Evolutionary conservation across 2,797 vertebrate species (phyloP).

Genomic region (Pangasius djambal): DNA sequence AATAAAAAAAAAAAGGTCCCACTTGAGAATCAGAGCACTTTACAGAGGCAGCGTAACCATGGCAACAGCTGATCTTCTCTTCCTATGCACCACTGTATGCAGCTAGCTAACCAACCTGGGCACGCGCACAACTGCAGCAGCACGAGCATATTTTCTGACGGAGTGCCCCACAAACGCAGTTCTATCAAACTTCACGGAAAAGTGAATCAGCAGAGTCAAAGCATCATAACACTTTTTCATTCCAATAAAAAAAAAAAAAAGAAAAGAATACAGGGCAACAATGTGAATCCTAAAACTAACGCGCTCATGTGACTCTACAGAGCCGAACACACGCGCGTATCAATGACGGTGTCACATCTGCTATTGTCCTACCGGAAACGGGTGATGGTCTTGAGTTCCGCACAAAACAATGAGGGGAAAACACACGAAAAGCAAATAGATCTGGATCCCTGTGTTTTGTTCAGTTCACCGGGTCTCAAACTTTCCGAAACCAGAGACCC

Average conservation of each 20-base stretch:
- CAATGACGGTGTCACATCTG: neutral
- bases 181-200: constrained; percentile 27
- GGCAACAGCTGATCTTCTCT: neutral
- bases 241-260: neutral
- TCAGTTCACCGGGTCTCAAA: neutral
- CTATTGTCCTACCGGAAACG: constrained; percentile 11
- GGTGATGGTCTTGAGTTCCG: constrained; percentile 2
- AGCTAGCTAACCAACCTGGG: constrained; percentile 27
- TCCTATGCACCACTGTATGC: neutral
- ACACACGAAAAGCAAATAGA: neutral
- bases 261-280: neutral
- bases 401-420: neutral
- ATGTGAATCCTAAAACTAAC: neutral
- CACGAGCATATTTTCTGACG: constrained; percentile 23
- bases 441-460: neutral
- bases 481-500: neutral
- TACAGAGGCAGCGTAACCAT: neutral
- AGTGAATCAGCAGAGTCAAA: constrained; percentile 18
- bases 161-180: neutral
- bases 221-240: constrained; percentile 51
- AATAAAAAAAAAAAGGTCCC: too few species aligned
- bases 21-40: neutral
- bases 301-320: neutral
- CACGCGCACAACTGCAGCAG: neutral
- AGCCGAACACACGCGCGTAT: neutral